These are phyloP conservation scores for Drosophila santomea DNA, from an alignment of 1,140 invertebrate genomes.

Conservation along the genomic window DNA sequence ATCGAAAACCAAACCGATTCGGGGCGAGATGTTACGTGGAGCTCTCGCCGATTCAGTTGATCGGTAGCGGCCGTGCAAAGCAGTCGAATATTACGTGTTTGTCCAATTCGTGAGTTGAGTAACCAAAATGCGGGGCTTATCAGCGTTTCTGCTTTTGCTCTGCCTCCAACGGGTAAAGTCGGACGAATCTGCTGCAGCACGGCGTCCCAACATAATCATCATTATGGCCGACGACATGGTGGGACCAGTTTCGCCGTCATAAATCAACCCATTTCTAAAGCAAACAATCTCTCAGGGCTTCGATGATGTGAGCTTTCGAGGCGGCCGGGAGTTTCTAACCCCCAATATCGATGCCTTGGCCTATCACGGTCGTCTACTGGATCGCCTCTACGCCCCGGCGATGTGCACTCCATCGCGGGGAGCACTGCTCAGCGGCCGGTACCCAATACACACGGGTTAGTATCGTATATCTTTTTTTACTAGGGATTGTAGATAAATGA, in stretches of 20 bases:
- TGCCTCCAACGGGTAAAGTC: constrained; percentile 41
- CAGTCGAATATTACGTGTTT: constrained; percentile 3
- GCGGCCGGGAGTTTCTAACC: constrained; percentile 92
- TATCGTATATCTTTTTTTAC: too few species aligned
- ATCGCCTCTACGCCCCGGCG: constrained; percentile 90
- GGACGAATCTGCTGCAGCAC: constrained; percentile 37
- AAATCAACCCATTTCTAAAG: constrained; percentile 12
- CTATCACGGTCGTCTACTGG: constrained; percentile 91
- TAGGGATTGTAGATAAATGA: too few species aligned
- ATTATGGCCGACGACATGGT: constrained; percentile 88
- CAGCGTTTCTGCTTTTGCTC: constrained; percentile 58
- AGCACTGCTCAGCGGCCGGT: constrained; percentile 92
- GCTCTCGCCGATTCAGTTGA: constrained; percentile 27
- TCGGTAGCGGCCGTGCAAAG: constrained; percentile 25
- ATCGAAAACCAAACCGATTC: constrained; percentile 21
- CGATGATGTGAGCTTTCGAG: constrained; percentile 96
- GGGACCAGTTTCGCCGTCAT: constrained; percentile 33
- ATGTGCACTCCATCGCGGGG: constrained; percentile 92
- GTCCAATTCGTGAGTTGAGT: constrained; percentile 23
- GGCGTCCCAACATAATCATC: constrained; percentile 86
- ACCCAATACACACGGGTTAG: constrained; percentile 92
- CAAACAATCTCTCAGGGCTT: constrained; percentile 88
- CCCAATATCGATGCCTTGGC: constrained; percentile 94
- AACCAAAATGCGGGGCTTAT: constrained; percentile 61
- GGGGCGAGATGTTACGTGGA: constrained; percentile 38